phyloP scores from a whole-genome alignment of 1,140 invertebrate genomes.

The Caenorhabditis remanei region DNA sequence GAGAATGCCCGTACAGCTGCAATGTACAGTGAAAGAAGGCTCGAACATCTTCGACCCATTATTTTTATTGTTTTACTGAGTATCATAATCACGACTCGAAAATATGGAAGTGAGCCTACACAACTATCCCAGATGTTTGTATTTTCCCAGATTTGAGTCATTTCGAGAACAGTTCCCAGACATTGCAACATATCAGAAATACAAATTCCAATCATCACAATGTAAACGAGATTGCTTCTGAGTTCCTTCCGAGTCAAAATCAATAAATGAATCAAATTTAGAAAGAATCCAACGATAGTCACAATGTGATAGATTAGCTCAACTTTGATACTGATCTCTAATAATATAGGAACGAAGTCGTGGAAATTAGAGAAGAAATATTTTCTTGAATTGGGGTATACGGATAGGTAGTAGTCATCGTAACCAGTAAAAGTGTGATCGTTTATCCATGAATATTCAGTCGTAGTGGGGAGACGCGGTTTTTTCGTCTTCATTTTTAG shows the following conservation, averaged over 20 bases:
- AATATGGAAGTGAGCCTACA: not conserved
- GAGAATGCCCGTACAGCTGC: not conserved
- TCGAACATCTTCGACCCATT: not conserved
- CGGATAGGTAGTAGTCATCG: too few relatives aligned
- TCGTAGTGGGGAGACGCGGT: too few relatives aligned
- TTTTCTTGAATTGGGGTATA: too few relatives aligned
- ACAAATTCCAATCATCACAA: not conserved
- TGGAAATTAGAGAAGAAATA: too few relatives aligned
- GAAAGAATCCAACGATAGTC: not conserved
- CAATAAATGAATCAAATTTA: not conserved
- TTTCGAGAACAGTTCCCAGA: not conserved
- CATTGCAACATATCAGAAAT: not conserved
- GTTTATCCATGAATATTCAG: too few relatives aligned
- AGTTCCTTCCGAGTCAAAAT: constrained; percentile 3
- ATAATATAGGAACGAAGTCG: too few relatives aligned
- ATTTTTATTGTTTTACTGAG: not conserved
- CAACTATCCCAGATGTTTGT: not conserved
- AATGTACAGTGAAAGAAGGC: not conserved
- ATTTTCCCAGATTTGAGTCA: not conserved
- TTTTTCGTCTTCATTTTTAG: too few relatives aligned
- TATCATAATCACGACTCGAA: not conserved
- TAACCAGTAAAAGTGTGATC: too few relatives aligned
- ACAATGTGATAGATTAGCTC: not conserved
- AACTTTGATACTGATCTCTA: too few relatives aligned
- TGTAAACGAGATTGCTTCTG: not conserved